Evolutionary conservation across 2,113 vertebrate genomes (phyloP).

Genomic region (Cottus gobio): DNA sequence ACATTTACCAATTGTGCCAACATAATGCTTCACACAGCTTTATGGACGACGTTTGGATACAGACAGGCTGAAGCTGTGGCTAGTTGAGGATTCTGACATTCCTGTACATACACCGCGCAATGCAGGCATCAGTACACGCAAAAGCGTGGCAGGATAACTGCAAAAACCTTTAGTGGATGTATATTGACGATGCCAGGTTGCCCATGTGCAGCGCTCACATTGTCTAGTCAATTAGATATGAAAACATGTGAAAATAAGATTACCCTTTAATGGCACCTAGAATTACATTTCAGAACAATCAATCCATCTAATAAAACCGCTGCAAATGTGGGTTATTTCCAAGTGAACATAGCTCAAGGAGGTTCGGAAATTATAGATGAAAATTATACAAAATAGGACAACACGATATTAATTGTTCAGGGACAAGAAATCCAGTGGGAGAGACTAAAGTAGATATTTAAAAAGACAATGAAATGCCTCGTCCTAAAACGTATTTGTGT

Average conservation of each 20-base stretch:
- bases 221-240: too few species aligned
- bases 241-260: not conserved
- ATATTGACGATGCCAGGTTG: too few species aligned
- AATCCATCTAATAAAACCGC: not conserved
- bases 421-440: slow-evolving; percentile 22
- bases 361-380: slow-evolving; percentile 24
- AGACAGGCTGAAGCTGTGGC: too few species aligned
- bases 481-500: slow-evolving; percentile 4
- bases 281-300: not conserved
- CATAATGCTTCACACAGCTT: too few species aligned
- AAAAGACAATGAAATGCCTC: not conserved
- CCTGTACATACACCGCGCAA: too few species aligned
- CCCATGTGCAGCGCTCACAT: too few species aligned
- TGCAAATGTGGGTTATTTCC: slow-evolving; percentile 39
- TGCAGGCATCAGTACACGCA: too few species aligned
- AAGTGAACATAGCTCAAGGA: slow-evolving; percentile 28
- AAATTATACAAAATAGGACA: slow-evolving; percentile 44
- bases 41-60: too few species aligned
- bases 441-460: slow-evolving; percentile 14
- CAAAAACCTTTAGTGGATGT: too few species aligned
- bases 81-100: too few species aligned
- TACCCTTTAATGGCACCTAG: not conserved
- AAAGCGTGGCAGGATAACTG: too few species aligned
- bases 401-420: slow-evolving; percentile 40
- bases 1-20: too few species aligned